These are phyloP conservation scores for Ammodytes dubius DNA, from an alignment of 2,113 vertebrate species.

Conservation along the genomic window DNA sequence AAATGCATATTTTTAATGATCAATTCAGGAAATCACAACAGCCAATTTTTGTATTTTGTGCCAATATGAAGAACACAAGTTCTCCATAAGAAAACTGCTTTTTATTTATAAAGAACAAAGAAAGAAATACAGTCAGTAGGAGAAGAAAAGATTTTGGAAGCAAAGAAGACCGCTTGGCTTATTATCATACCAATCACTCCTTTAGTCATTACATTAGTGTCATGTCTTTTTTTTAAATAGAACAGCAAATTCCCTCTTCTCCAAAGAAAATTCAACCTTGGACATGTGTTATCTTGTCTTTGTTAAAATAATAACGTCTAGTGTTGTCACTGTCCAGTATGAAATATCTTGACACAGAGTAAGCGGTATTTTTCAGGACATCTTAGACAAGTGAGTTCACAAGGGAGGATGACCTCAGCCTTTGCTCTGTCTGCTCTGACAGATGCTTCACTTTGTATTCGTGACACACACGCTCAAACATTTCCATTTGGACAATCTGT, in stretches of 20 bases:
- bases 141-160: background rate
- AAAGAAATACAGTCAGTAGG: background rate
- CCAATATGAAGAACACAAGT: background rate
- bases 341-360: conserved; percentile 11
- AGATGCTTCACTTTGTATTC: conserved; percentile 62
- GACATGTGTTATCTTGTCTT: background rate
- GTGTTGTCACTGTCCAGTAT: conserved; percentile 9
- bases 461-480: conserved; percentile 58
- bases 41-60: background rate
- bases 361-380: conserved; percentile 21
- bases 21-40: background rate
- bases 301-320: conserved; percentile 11
- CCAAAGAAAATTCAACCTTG: background rate
- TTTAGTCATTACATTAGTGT: background rate
- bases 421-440: conserved; percentile 48
- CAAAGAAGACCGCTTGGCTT: background rate
- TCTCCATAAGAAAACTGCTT: background rate
- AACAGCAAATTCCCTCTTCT: background rate
- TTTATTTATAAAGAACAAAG: background rate
- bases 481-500: conserved; percentile 67
- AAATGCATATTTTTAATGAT: background rate
- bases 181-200: background rate
- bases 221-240: background rate
- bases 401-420: conserved; percentile 64
- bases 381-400: conserved; percentile 31